A percentile compares a stretch with the other conserved stretches of the same genome.
These are phyloP conservation scores for Gadus chalcogrammus DNA, from an alignment of 2,113 vertebrate species.

Conservation along the genomic window DNA sequence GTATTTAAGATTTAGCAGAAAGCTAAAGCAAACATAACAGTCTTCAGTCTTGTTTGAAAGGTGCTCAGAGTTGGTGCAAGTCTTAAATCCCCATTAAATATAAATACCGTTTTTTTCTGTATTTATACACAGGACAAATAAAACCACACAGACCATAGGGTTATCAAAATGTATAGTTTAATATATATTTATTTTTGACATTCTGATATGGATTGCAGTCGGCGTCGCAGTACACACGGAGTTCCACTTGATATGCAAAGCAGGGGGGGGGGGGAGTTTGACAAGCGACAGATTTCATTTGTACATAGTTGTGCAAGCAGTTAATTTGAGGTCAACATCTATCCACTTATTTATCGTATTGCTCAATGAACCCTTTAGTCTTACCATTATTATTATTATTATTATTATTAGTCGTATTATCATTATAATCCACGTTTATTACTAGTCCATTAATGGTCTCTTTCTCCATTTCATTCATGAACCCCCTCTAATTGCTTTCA, in stretches of 20 bases:
- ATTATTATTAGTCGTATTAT: no score
- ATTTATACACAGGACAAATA: neutral
- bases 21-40: no score
- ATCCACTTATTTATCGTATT: slow-evolving; percentile 56
- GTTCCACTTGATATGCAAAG: slow-evolving; percentile 78
- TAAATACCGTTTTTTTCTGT: no score
- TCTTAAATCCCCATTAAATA: no score
- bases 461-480: slow-evolving; percentile 12
- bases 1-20: no score
- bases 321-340: slow-evolving; percentile 65
- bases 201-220: slow-evolving; percentile 79
- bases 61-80: no score
- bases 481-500: slow-evolving; percentile 39
- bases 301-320: slow-evolving; percentile 68
- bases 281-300: slow-evolving; percentile 63
- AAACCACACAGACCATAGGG: slow-evolving; percentile 41
- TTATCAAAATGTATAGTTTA: slow-evolving; percentile 79
- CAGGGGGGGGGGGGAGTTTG: slow-evolving; percentile 56
- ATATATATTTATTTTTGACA: slow-evolving; percentile 78
- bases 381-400: no score
- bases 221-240: slow-evolving; percentile 78
- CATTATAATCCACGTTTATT: slow-evolving; percentile 47
- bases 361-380: slow-evolving; percentile 42
- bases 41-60: no score
- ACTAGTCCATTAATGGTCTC: slow-evolving; percentile 25